phyloP scores from a whole-genome alignment of 2,888 invertebrate genomes.

The Spodoptera exigua region DNA sequence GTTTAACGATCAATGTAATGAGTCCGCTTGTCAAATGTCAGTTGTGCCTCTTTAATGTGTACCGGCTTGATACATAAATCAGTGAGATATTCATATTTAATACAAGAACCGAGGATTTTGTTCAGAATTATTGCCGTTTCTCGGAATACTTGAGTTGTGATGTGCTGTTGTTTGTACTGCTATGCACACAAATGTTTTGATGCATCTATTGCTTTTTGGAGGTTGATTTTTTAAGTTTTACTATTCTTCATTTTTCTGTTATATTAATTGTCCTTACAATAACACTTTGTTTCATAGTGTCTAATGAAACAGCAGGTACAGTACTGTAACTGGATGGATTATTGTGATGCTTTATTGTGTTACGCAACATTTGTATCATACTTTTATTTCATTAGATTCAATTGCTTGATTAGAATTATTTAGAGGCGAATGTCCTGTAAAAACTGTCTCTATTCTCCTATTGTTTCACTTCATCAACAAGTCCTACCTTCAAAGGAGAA shows the following conservation, averaged over 20 bases:
- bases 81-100: constrained; percentile 81
- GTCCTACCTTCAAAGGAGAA: too few species aligned
- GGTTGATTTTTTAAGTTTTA: background rate
- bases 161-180: constrained; percentile 65
- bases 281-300: too few species aligned
- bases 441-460: too few species aligned
- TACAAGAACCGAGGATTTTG: constrained; percentile 73
- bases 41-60: constrained; percentile 59
- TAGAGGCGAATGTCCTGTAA: too few species aligned
- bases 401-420: too few species aligned
- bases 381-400: too few species aligned
- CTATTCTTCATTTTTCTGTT: background rate
- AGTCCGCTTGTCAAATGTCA: constrained; percentile 68
- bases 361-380: too few species aligned
- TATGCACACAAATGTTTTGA: constrained; percentile 52
- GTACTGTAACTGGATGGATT: too few species aligned
- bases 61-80: constrained; percentile 73
- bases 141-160: constrained; percentile 74
- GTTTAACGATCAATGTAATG: constrained; percentile 58
- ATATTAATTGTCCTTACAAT: background rate
- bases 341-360: too few species aligned
- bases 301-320: too few species aligned
- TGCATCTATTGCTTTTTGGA: background rate
- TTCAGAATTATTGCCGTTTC: constrained; percentile 79
- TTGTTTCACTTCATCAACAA: too few species aligned